Conservation (phyloP, 2,113 vertebrate genomes). For the Menidia beryllina region DNA sequence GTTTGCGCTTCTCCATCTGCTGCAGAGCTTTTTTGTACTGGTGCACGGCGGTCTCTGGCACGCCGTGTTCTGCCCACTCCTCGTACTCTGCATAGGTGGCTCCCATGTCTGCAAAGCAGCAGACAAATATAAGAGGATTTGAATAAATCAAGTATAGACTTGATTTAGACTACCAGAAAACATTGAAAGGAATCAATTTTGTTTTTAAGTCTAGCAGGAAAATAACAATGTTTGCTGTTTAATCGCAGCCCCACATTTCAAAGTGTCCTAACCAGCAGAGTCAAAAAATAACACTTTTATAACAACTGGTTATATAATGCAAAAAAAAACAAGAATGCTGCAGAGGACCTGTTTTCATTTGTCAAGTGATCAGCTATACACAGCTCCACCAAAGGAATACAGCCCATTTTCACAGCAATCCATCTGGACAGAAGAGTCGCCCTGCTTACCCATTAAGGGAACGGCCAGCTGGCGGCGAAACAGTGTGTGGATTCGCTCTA, state of each 20-base stretch:
- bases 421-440: conserved; percentile 31
- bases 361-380: neutral
- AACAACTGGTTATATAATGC: neutral
- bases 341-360: neutral
- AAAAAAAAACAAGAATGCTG: neutral
- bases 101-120: conserved; percentile 88
- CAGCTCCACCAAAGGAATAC: conserved; percentile 7
- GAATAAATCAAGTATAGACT: too few relatives aligned
- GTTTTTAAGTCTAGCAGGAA: too few relatives aligned
- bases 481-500: conserved; percentile 90
- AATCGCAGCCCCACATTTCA: neutral
- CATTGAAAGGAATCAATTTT: too few relatives aligned
- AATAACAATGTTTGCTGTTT: neutral
- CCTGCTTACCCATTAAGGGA: conserved; percentile 89
- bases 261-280: too few relatives aligned
- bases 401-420: conserved; percentile 18
- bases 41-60: conserved; percentile 81
- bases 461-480: conserved; percentile 94
- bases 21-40: conserved; percentile 89
- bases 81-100: conserved; percentile 91
- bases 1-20: conserved; percentile 88
- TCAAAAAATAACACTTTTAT: neutral
- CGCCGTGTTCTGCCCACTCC: conserved; percentile 91
- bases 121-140: too few relatives aligned
- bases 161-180: neutral